phyloP scores from a whole-genome alignment of 1,140 invertebrate genomes.

The Ceratosolen solmsi region DNA sequence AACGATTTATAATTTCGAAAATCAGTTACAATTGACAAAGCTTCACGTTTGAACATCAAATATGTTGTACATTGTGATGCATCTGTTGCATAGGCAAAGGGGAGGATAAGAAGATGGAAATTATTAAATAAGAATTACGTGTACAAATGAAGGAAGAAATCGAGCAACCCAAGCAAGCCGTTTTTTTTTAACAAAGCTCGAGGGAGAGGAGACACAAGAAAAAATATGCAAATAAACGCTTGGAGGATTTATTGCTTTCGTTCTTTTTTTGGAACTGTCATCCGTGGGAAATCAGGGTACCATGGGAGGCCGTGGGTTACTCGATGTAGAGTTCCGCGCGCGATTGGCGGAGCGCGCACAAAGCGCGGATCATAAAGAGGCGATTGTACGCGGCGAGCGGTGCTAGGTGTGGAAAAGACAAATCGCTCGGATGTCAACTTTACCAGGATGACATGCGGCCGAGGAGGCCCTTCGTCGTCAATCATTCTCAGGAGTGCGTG shows the following conservation, averaged over 20 bases:
- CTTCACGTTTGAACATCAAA: no score
- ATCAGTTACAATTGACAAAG: no score
- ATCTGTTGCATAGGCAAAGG: no score
- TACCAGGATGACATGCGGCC: conserved; percentile 59
- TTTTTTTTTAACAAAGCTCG: no score
- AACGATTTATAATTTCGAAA: no score
- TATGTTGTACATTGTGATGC: no score
- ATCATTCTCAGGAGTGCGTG: not conserved
- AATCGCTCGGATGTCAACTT: conserved; percentile 63
- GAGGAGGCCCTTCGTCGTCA: not conserved
- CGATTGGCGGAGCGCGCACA: conserved; percentile 53
- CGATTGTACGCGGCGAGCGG: conserved; percentile 51
- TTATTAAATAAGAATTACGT: no score
- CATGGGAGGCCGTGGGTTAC: conserved; percentile 52
- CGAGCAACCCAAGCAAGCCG: no score
- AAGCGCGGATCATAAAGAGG: conserved; percentile 55
- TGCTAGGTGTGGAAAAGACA: conserved; percentile 58
- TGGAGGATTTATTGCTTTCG: conserved; percentile 17
- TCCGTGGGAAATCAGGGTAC: conserved; percentile 62
- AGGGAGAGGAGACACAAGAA: no score
- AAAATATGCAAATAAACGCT: not conserved
- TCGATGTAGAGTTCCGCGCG: not conserved
- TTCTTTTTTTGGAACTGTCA: conserved; percentile 58
- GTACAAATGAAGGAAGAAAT: no score
- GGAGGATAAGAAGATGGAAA: no score